phyloP scores from a whole-genome alignment of 2,797 vertebrate species.

The Antrozous pallidus region DNA sequence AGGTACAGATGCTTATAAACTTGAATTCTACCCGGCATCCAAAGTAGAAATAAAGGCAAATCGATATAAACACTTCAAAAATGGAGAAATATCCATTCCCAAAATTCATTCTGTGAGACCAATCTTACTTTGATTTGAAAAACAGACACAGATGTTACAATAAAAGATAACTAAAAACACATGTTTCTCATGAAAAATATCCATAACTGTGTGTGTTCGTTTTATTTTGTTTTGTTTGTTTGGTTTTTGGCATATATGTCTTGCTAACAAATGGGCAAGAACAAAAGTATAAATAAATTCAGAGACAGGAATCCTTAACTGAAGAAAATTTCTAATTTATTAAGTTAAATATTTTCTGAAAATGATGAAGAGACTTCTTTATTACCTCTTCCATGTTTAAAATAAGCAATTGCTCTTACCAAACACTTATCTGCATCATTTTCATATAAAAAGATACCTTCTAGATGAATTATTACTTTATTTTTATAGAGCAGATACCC shows the following conservation, averaged over 20 bases:
- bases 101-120: not conserved
- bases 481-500: not conserved
- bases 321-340: not conserved
- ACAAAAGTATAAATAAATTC: not conserved
- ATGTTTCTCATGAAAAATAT: not conserved
- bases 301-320: not conserved
- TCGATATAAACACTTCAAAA: not conserved
- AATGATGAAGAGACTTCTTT: not conserved
- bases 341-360: slow-evolving; percentile 17
- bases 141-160: not conserved
- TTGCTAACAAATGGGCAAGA: not conserved
- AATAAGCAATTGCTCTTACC: not conserved
- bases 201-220: not conserved
- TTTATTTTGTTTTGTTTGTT: not conserved
- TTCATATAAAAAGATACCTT: not conserved
- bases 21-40: not conserved
- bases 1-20: not conserved
- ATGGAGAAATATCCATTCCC: not conserved
- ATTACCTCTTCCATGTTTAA: not conserved
- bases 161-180: not conserved
- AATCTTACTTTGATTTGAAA: not conserved
- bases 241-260: not conserved
- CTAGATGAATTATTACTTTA: not conserved
- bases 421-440: not conserved
- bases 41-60: not conserved